Conservation (phyloP, 2,797 vertebrate species). For the Lacerta agilis region DNA sequence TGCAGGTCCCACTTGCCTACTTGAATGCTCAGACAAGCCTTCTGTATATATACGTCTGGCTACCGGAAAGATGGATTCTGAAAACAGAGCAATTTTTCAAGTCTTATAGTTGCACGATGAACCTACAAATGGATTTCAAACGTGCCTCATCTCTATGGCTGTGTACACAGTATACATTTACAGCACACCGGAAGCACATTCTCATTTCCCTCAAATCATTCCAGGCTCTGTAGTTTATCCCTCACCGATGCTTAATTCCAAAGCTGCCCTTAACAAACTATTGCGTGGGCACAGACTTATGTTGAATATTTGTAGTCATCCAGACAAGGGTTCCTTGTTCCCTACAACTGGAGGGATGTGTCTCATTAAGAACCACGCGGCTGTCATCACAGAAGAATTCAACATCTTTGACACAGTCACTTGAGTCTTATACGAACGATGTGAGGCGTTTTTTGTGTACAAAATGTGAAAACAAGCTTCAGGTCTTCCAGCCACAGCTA, state of each 20-base stretch:
- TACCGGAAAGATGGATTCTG: background rate
- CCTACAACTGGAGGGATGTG: background rate
- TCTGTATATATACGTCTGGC: background rate
- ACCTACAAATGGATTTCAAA: background rate
- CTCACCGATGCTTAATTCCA: too few relatives aligned
- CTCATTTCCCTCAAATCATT: too few relatives aligned
- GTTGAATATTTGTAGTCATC: slow-evolving; percentile 8
- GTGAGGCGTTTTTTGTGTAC: background rate
- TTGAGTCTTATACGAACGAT: background rate
- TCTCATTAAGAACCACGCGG: slow-evolving; percentile 1
- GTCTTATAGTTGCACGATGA: background rate
- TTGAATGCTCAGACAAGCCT: background rate
- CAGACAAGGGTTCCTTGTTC: slow-evolving; percentile 10
- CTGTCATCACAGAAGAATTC: slow-evolving; percentile 9
- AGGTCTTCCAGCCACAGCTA: background rate
- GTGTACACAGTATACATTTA: too few relatives aligned
- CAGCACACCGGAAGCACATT: too few relatives aligned
- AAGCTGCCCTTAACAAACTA: too few relatives aligned
- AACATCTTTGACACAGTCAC: background rate
- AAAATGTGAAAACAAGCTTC: background rate
- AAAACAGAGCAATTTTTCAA: background rate
- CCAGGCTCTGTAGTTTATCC: too few relatives aligned
- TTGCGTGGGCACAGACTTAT: too few relatives aligned
- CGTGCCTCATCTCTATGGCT: background rate
- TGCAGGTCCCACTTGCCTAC: background rate